These are phyloP conservation scores for Eilema sororculum DNA, from an alignment of 2,888 invertebrate genomes.

Conservation along the genomic window DNA sequence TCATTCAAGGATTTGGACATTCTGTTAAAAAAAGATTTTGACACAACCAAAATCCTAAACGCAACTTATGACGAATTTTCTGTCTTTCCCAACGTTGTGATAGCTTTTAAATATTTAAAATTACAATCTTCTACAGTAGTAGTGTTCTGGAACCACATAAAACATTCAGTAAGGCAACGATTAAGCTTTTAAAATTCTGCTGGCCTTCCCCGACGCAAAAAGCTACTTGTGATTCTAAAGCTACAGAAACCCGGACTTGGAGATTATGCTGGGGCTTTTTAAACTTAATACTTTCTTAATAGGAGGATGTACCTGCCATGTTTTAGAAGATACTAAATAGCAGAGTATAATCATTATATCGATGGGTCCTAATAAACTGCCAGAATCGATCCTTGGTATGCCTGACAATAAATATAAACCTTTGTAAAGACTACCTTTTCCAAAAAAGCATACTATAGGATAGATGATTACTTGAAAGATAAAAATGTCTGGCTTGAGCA, in stretches of 20 bases:
- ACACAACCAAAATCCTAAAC: no score
- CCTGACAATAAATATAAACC: no score
- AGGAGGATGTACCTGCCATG: not conserved
- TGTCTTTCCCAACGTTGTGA: not conserved
- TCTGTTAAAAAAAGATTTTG: no score
- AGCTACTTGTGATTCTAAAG: not conserved
- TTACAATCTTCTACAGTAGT: slow-evolving; percentile 23
- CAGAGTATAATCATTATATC: no score
- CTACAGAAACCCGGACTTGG: not conserved
- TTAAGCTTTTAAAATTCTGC: slow-evolving; percentile 35
- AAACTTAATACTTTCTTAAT: not conserved
- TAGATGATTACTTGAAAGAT: no score
- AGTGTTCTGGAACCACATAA: slow-evolving; percentile 25
- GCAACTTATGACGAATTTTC: not conserved
- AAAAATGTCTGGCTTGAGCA: no score
- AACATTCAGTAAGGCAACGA: slow-evolving; percentile 36
- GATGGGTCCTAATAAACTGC: no score
- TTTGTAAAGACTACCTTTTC: no score
- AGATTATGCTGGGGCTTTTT: not conserved
- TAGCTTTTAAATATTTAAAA: slow-evolving; percentile 31
- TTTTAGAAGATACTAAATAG: not conserved
- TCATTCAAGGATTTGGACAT: no score
- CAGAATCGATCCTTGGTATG: no score
- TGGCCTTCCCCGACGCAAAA: slow-evolving; percentile 12
- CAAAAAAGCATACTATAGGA: no score